Conservation (phyloP, 2,113 vertebrate species). For the Micronycteris hirsuta region DNA sequence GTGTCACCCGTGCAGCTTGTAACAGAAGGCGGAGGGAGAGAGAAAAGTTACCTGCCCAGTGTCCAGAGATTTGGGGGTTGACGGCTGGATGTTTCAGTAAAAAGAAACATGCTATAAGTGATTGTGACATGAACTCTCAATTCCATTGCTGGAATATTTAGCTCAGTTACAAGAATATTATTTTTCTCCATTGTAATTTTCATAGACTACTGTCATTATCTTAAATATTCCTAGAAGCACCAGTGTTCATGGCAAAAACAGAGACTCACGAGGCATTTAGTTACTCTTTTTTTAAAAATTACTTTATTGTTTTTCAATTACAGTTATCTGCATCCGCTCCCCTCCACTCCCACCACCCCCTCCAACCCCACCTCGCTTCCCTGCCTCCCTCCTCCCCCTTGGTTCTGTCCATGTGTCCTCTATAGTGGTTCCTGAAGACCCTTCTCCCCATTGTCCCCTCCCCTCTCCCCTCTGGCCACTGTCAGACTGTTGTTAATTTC, state of each 20-base stretch:
- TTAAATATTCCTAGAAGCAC: background rate
- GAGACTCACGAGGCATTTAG: background rate
- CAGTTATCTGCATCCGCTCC: no score
- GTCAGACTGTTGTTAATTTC: no score
- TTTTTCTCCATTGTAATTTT: background rate
- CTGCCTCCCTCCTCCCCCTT: no score
- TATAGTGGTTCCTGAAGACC: no score
- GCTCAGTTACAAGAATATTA: background rate
- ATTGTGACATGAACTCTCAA: background rate
- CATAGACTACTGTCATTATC: background rate
- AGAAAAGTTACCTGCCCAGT: background rate
- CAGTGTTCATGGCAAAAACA: background rate
- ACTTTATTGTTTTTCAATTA: no score
- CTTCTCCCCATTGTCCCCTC: no score
- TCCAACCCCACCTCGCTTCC: no score
- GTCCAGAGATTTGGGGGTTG: background rate
- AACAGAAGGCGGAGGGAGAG: background rate
- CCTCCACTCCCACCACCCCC: no score
- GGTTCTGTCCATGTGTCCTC: no score
- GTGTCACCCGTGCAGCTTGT: background rate
- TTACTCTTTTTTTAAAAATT: no score
- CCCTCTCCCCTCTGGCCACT: no score
- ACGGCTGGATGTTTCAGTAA: background rate
- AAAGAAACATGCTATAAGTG: background rate
- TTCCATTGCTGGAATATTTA: slow-evolving; percentile 18